Base-by-base conservation (phyloP, 2,113 vertebrate species). In the Cygnus buccinator region DNA sequence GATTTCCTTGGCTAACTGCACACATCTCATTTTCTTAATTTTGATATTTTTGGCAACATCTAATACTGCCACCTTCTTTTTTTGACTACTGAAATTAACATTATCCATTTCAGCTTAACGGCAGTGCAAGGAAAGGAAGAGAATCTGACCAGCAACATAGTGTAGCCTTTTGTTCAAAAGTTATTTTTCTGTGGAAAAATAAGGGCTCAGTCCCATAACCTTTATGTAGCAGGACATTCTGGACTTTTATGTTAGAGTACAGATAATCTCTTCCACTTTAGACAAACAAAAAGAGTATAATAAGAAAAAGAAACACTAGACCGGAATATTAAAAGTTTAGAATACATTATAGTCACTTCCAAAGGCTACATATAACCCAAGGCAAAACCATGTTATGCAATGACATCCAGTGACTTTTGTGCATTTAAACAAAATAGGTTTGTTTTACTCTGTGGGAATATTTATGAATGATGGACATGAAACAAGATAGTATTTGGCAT, bases 211-310 rank as follows among this genome's bases (percentile, higher is more conserved):
- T 89, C 89, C 48, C 37, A 44, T 67, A 95, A 68, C 80, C 83
- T 82, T 79, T 89, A 58, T 50, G 19, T 66, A 20, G 7, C 5
- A 46, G 75, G 87, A 75, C 78, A 86, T 21, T 26, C 90, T 39
- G 86, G 73, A 59, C 44, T 84, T 72, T 84, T 72, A 84, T 0
- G 8, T 15, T 67, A 66, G 87, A 89, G 70, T 57, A 86, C 93
- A 93, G 85, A 81, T 82, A 89, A 91, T 74, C 95, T 93, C 91
- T 43, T 28, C 58, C 55, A 91, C 72, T 92, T 93, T 82, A 94
- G 94, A 67, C 74, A 97, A 97, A 97, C 77, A 96, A 58, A 67
- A 66, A 70, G 44, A 76, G 35, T 6, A 39, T 59, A 85, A 84
- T 70, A 77, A 85, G 66, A 54, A 63, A 90, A 90, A 88, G 93